Evolutionary conservation across 1,140 invertebrate genomes (phyloP).

Genomic region (Chymomyza costata): DNA sequence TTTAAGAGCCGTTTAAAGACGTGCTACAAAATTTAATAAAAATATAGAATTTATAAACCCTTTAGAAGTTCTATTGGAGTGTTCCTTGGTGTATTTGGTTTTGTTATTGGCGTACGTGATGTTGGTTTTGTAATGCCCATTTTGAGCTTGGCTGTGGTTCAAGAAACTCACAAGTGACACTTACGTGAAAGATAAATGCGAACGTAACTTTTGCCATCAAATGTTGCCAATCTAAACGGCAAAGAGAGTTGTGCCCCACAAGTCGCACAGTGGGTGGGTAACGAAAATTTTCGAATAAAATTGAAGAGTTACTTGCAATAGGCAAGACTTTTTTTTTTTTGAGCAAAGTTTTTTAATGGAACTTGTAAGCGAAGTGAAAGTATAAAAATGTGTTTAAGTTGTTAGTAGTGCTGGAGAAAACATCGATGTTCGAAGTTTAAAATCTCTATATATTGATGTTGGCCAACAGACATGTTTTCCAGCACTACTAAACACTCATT

Average conservation of each 20-base stretch:
- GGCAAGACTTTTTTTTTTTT: no score
- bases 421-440: no score
- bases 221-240: conserved; percentile 63
- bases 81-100: not conserved
- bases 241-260: conserved; percentile 18
- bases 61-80: not conserved
- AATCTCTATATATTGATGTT: no score
- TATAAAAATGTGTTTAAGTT: no score
- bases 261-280: no score
- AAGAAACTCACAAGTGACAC: conserved; percentile 70
- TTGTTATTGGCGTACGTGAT: conserved; percentile 16
- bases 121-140: conserved; percentile 13
- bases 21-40: conserved; percentile 29
- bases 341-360: no score
- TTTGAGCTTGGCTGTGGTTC: conserved; percentile 58
- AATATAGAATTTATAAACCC: conserved; percentile 17
- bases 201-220: conserved; percentile 70
- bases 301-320: no score
- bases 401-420: no score
- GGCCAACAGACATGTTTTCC: no score
- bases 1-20: conserved; percentile 19
- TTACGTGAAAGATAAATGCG: conserved; percentile 67
- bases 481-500: no score
- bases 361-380: no score
- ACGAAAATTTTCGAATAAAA: no score